phyloP scores from a whole-genome alignment of 1,140 invertebrate genomes.

The Neodiprion fabricii region DNA sequence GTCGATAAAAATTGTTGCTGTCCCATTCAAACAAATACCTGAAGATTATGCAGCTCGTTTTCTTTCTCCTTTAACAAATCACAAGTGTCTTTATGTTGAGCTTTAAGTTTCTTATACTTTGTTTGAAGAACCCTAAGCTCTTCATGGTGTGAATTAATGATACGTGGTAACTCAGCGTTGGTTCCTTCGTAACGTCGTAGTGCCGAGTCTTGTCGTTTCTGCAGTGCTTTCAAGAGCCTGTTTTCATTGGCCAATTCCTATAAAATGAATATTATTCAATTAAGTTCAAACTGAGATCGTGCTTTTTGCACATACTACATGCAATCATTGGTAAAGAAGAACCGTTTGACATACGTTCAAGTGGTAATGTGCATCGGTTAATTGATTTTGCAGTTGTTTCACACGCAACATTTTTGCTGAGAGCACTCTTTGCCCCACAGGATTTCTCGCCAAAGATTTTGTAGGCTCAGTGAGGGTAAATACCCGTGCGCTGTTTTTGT shows the following conservation, averaged over 20 bases:
- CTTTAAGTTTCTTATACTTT: conserved; percentile 72
- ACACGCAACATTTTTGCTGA: conserved; percentile 78
- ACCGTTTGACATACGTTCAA: conserved; percentile 66
- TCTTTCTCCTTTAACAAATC: conserved; percentile 73
- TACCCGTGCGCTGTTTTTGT: conserved; percentile 52
- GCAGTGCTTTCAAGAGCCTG: conserved; percentile 72
- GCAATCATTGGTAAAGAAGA: conserved; percentile 5
- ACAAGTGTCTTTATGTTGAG: conserved; percentile 66
- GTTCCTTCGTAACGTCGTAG: conserved; percentile 75
- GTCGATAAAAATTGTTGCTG: neutral
- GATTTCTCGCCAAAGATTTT: conserved; percentile 52
- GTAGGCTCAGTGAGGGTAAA: conserved; percentile 44
- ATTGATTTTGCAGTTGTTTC: conserved; percentile 79
- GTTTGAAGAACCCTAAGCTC: conserved; percentile 75
- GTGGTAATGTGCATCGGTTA: conserved; percentile 79
- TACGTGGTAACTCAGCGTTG: conserved; percentile 75
- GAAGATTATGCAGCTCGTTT: conserved; percentile 65
- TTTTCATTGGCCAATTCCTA: conserved; percentile 79
- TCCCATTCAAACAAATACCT: conserved; percentile 51
- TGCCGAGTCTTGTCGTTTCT: conserved; percentile 78
- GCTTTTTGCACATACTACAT: neutral
- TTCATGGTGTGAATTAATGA: conserved; percentile 76
- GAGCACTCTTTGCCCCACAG: conserved; percentile 72
- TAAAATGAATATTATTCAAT: conserved; percentile 38
- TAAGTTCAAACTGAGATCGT: neutral